Conservation (phyloP, 2,113 vertebrate genomes). For the Scartelaos histophorus region DNA sequence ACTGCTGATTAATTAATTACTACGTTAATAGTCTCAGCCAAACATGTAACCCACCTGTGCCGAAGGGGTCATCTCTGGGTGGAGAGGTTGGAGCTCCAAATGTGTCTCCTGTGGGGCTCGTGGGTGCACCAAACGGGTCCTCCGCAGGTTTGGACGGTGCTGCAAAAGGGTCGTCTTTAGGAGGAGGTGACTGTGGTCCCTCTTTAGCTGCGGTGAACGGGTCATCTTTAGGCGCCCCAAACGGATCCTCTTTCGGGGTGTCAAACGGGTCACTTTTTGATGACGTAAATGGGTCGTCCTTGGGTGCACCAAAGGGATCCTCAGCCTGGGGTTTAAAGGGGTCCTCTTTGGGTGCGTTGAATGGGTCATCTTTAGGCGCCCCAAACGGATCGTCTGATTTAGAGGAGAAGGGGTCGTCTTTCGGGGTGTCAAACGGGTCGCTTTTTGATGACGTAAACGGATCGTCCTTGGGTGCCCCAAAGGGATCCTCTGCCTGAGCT, state of each 20-base stretch:
- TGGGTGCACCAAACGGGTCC: neutral
- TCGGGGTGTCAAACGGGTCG: constrained; percentile 7
- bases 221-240: constrained; percentile 19
- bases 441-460: constrained; percentile 7
- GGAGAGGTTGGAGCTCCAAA: constrained; percentile 5
- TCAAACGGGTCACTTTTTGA: neutral
- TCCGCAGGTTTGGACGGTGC: constrained; percentile 5
- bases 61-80: constrained; percentile 25
- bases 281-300: constrained; percentile 24
- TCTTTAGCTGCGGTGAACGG: neutral
- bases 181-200: neutral
- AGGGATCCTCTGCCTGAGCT: constrained; percentile 21
- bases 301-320: constrained; percentile 7
- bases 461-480: constrained; percentile 13
- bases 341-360: constrained; percentile 18
- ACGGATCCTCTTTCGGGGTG: constrained; percentile 41
- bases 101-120: constrained; percentile 15
- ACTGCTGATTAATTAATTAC: too few relatives aligned
- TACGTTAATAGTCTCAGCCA: too few relatives aligned
- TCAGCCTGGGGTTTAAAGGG: constrained; percentile 1
- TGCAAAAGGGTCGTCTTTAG: constrained; percentile 24
- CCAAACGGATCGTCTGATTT: constrained; percentile 23
- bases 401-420: constrained; percentile 30
- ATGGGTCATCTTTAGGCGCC: constrained; percentile 16
- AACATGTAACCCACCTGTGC: neutral